Percentiles rank a stretch among this genome's conserved stretches.
These are phyloP conservation scores for Xestia sexstrigata DNA, from an alignment of 2,888 invertebrate genomes.

Conservation along the genomic window DNA sequence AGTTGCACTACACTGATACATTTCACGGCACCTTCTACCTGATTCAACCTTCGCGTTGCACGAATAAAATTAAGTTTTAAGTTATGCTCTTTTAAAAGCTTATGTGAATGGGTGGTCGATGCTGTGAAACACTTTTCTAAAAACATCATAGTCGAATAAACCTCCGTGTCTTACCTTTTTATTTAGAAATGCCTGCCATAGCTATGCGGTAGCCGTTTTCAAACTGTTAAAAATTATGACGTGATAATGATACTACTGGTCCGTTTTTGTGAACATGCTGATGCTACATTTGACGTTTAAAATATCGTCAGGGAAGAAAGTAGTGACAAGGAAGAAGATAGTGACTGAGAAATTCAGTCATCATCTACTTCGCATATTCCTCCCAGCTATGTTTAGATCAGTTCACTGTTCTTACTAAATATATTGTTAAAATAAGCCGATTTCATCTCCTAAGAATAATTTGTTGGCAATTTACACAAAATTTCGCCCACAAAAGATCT, in stretches of 20 bases:
- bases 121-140: constrained; percentile 75
- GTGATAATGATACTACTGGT: constrained; percentile 4
- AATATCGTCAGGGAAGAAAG: not conserved
- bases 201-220: constrained; percentile 45
- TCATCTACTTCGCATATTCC: not conserved
- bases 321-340: not conserved
- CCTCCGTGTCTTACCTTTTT: constrained; percentile 58
- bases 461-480: constrained; percentile 63
- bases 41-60: constrained; percentile 79
- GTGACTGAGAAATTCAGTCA: not conserved
- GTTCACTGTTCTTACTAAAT: not conserved
- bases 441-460: constrained; percentile 36
- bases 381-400: not conserved
- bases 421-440: constrained; percentile 36
- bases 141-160: constrained; percentile 64
- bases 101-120: constrained; percentile 81
- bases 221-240: constrained; percentile 21
- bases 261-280: not conserved
- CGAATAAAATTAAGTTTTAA: constrained; percentile 76
- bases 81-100: constrained; percentile 73
- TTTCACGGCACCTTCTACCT: constrained; percentile 89
- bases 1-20: constrained; percentile 88
- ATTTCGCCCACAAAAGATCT: constrained; percentile 44
- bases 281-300: not conserved
- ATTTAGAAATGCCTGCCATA: constrained; percentile 29